Base-by-base conservation (phyloP, 2,113 vertebrate species). In the Phyllostomus hastatus region DNA sequence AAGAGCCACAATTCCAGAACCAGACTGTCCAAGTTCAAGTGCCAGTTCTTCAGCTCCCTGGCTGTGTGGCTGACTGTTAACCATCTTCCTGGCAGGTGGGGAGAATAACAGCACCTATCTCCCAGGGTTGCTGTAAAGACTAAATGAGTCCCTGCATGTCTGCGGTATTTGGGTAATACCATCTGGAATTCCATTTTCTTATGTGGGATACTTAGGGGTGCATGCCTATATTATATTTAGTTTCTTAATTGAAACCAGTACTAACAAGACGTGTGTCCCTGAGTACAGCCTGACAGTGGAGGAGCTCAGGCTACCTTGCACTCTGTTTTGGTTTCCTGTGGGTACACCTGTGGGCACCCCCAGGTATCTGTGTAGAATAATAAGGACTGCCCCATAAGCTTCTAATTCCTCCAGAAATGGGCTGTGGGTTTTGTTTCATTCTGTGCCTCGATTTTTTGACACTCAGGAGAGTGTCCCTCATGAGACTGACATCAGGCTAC, bases 111-210 rank as follows among this genome's bases (percentile, higher is more conserved):
- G 43, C 50, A 67, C 4, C 59, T n/a, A 4, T 19, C 72, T 84
- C 43, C 28, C 7, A 28, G 48, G 14, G 38, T 9, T 11, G 17
- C 9, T 28, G 14, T 28, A 57, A 54, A 89, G n/a, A 59, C 54
- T 79, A n/a, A 33, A 26, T 3, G 7, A 52, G 9, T 5, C 48
- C 35, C 0, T 5, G 82, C 0, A 1, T 2, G 31, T 35, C 24
- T 22, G n/a, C 17, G 22, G 19, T 76, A 10, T 22, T 94, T 46
- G 41, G n/a, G 33, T 67, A 86, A 76, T 4, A 70, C 31, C 70
- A 35, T 10, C 52, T 9, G 7, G 15, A 66, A 82, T 57, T 75
- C 35, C 50, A 66, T n/a, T 50, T 35, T 73, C 17, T 48, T 52
- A 50, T 35, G n/a, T n/a, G 43, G n/a, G 8, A 35, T 41, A 48